Percentiles rank a stretch among this genome's conserved stretches.
Evolutionary conservation across 2,113 vertebrate genomes (phyloP).

Genomic region (Macaca nemestrina): DNA sequence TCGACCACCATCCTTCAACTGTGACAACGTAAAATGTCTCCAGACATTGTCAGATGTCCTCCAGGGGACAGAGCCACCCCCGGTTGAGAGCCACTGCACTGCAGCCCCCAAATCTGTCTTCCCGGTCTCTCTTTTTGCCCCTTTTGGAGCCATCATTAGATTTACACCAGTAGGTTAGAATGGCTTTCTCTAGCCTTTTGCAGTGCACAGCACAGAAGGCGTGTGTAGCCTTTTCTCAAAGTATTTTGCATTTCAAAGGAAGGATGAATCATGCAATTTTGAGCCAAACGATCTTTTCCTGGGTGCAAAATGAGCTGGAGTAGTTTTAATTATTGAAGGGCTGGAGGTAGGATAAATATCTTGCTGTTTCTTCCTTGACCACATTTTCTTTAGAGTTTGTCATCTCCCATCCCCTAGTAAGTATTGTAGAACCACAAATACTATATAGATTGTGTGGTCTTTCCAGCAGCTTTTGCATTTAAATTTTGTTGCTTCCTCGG

Average conservation of each 20-base stretch:
- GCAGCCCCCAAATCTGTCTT: too few species aligned
- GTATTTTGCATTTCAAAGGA: not conserved
- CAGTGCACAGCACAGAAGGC: not conserved
- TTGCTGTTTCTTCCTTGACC: not conserved
- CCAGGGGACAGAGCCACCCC: not conserved
- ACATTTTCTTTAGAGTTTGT: slow-evolving; percentile 6
- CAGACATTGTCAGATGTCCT: not conserved
- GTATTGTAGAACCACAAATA: not conserved
- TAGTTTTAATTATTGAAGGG: not conserved
- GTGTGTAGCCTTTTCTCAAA: not conserved
- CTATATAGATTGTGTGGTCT: not conserved
- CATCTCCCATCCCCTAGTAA: not conserved
- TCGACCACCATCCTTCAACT: rapidly evolving
- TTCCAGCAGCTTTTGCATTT: not conserved
- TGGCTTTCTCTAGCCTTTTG: not conserved
- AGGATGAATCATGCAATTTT: not conserved
- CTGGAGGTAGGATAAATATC: not conserved
- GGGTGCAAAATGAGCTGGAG: not conserved
- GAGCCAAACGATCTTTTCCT: not conserved
- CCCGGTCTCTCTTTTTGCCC: not conserved
- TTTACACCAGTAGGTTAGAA: too few species aligned
- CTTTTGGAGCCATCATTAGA: not conserved
- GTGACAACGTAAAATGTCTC: not conserved
- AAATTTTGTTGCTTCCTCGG: not conserved
- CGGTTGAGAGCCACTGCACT: not conserved